These are phyloP conservation scores for Brachirus orientalis DNA, from an alignment of 2,113 vertebrate species.

Conservation along the genomic window DNA sequence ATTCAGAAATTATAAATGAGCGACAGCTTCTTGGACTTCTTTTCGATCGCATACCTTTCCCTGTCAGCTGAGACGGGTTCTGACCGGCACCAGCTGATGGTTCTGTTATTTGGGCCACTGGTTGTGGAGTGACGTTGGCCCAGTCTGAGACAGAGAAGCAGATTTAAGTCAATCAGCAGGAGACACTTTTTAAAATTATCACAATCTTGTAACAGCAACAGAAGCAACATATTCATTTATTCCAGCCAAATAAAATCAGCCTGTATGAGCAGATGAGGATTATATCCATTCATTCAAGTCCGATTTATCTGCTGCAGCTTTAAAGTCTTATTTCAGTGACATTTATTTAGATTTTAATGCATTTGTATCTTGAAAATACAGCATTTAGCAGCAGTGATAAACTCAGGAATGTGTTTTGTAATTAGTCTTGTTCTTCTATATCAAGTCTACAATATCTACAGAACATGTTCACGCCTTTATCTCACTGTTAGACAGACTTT, in stretches of 20 bases:
- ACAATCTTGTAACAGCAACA: constrained; percentile 15
- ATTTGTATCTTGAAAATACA: too few relatives aligned
- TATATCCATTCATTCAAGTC: neutral
- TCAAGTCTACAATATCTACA: too few relatives aligned
- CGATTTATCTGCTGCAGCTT: too few relatives aligned
- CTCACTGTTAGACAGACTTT: too few relatives aligned
- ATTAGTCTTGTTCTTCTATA: too few relatives aligned
- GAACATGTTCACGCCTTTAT: too few relatives aligned
- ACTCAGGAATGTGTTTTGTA: too few relatives aligned
- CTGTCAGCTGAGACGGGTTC: constrained; percentile 61
- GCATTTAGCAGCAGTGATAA: too few relatives aligned
- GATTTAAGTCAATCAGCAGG: constrained; percentile 32
- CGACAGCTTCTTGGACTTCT: too few relatives aligned
- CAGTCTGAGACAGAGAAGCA: constrained; percentile 80
- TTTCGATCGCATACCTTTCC: constrained; percentile 82
- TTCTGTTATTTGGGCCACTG: constrained; percentile 69
- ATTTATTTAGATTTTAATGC: constrained; percentile 14
- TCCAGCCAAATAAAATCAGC: neutral
- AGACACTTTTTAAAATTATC: neutral
- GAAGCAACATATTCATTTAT: constrained; percentile 2
- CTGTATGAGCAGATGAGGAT: neutral
- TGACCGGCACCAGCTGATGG: constrained; percentile 76
- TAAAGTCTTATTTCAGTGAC: neutral
- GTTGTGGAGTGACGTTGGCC: constrained; percentile 68
- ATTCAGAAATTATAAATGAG: too few relatives aligned